Base-by-base conservation (phyloP, 1,140 invertebrate genomes). In the Cyphomyrmex costatus region DNA sequence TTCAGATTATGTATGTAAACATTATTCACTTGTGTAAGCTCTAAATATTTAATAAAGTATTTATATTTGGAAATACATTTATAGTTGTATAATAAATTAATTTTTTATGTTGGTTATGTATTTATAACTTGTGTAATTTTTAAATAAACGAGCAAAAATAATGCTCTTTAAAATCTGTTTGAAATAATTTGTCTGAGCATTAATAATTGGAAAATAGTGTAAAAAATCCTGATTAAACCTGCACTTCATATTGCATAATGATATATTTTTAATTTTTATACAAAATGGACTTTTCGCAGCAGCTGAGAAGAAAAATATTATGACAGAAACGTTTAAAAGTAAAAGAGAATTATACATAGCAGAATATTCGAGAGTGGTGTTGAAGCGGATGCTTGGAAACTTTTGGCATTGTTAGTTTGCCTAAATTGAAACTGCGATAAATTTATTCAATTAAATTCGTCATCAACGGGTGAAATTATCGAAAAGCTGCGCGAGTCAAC, bases 221-320 rank as follows among this genome's bases (percentile, higher is more conserved):
- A 51, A 8, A 71, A 82, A 58, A 73, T n/a, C 5, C 68, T 36
- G 36, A 19, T n/a, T 56, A 68, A 60, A 33, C 19, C 53, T 14
- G 14, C 58, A 53, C 24, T 46, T 73, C 36, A 36, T 36, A n/a
- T 60, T 60, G 53, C 53, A 71, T 74, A 27, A 73, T 27, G 19
- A 46, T 83, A 46, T 83, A 83, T 74, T 83, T 83, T 74, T 83
- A 83, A 83, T 27, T 30, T 74, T 82, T 83, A n/a, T 82, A 42
- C 66, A 60, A 83, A 53, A 42, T 60, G 42, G 53, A 74, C 19
- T 51, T 27, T 12, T 73, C 79, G 49, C 42, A 27, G 19, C 36
- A 33, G 46, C 14, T 24, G 30, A 0, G 46, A 27, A 6, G 30
- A 80, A 80, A 53, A 70, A 80, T 80, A 66, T 80, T 14, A 21